Evolutionary conservation across 23 tunicate species (phyloP), one percentile per base, ranked within the genome.

Genomic region (Phallusia fumigata): DNA sequence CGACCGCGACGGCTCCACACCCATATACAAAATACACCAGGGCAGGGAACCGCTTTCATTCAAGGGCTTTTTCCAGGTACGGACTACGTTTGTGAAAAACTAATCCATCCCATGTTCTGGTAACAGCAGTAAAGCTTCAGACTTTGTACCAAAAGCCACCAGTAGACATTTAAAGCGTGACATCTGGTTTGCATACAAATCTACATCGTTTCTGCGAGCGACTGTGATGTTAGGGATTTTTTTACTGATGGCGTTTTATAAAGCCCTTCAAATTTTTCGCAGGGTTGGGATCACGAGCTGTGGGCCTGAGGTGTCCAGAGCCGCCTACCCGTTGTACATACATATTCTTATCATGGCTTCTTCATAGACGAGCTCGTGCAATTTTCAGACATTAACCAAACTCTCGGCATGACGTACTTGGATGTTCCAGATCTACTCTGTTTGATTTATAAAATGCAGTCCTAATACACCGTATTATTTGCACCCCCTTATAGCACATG

Each of bases 11-110:
- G 36, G 77, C 47, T 74, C 87, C 3, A 91, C 96, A 40, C 86
- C 99, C 30, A 75, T 91, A 19, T 85, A 52, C 36, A 83, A 85
- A 52, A 76, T 96, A 24, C 88, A 87, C 0, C 99, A 96, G 78
- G 96, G 96, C 45, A 72, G 80, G 22, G 99, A 96, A 75, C 99
- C 99, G 22, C 65, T 91, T 34, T 51, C 93, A 6, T 96, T 96
- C 88, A 91, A 79, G 0, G 99, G 99, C 19, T 91, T 89, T 83
- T 94, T 94, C 86, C 88, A 79, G 94, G 98, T 94, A 78, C 80
- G 28, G 1, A 22, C n/a, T 21, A 22, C 58, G n/a, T n/a, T n/a
- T n/a, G n/a, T n/a, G n/a, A n/a, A n/a, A n/a, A n/a, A n/a, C n/a
- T n/a, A n/a, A n/a, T n/a, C n/a, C n/a, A n/a, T 28, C 0, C n/a